Evolutionary conservation across 2,888 invertebrate species (phyloP), one percentile per base, ranked within the genome.

Genomic region (Caprella mutica): DNA sequence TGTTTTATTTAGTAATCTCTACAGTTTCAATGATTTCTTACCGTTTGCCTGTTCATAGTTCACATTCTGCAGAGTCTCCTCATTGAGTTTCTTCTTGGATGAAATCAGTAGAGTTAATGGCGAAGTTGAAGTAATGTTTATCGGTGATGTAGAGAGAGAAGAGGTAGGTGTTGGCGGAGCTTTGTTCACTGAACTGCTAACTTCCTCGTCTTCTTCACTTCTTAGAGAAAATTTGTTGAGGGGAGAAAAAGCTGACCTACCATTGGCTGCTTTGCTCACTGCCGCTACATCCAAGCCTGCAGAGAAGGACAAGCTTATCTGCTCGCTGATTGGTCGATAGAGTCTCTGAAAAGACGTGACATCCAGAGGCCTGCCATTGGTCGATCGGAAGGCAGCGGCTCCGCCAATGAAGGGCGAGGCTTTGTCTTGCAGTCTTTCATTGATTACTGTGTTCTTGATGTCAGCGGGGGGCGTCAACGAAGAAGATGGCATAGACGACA

Each of bases 231-330:
- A 24, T 27, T 55, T 54, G 8, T 52, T 46, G 5, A 50, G 58
- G 42, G 61, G 58, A 48, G 53, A 52, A 53, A 58, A 58, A 8
- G 61, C 55, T 27, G 56, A 52, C 12, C 61, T 44, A 33, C 43
- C 52, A 56, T 60, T 60, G 59, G 59, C 42, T 23, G 53, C 27
- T 6, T 19, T 23, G 8, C n/a, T 21, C 21, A 38, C 8, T 14
- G 35, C 17, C 19, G 21, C 21, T 24, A 19, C 52, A 30, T 53
- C 35, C 46, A 38, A 44, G 52, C 53, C 24, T 24, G 59, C 27
- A 46, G 35, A 21, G 23, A 35, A 38, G 42, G 52, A 48, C 38
- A 26, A 53, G 58, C 24, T 51, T 9, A 59, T 44, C 21, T 52
- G 44, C 8, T 55, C 55, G 23, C 30, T 40, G 55, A 55, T 26